Percentiles rank a stretch among this genome's conserved stretches.
Evolutionary conservation across 37 sponge, comb jelly and placozoan species (phyloP).

Genomic region (Diacarnus erythraeanus): DNA sequence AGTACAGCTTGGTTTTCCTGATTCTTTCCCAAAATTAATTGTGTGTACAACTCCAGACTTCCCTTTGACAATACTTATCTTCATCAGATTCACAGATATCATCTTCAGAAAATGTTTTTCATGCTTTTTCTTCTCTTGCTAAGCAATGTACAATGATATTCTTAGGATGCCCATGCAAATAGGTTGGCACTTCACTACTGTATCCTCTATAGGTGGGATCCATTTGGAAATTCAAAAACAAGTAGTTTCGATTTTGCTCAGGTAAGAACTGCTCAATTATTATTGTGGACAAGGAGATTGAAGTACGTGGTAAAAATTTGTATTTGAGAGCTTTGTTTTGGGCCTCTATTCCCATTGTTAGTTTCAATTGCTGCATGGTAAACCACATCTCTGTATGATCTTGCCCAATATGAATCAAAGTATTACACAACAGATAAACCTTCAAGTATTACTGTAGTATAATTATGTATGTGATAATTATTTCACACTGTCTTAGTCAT

Average conservation of each 20-base stretch:
- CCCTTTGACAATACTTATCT: background rate
- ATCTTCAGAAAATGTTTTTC: background rate
- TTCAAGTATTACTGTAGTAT: too few species aligned
- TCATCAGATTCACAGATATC: too few species aligned
- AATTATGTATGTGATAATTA: too few species aligned
- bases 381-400: background rate
- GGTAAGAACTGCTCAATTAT: too few species aligned
- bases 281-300: too few species aligned
- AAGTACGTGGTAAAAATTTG: too few species aligned
- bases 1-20: slow-evolving; percentile 14
- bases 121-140: slow-evolving; percentile 28
- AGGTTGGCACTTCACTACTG: slow-evolving; percentile 8
- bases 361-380: slow-evolving; percentile 36
- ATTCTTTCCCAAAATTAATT: slow-evolving; percentile 17
- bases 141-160: slow-evolving; percentile 26
- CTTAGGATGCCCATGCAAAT: slow-evolving; percentile 16
- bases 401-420: slow-evolving; percentile 1
- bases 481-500: too few species aligned
- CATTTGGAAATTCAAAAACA: too few species aligned
- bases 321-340: too few species aligned
- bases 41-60: slow-evolving; percentile 4
- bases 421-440: too few species aligned
- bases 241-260: too few species aligned
- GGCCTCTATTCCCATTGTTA: slow-evolving; percentile 23
- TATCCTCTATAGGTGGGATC: slow-evolving; percentile 8